These are phyloP conservation scores for Podarcis siculus DNA, from an alignment of 2,797 vertebrate genomes.

Conservation along the genomic window DNA sequence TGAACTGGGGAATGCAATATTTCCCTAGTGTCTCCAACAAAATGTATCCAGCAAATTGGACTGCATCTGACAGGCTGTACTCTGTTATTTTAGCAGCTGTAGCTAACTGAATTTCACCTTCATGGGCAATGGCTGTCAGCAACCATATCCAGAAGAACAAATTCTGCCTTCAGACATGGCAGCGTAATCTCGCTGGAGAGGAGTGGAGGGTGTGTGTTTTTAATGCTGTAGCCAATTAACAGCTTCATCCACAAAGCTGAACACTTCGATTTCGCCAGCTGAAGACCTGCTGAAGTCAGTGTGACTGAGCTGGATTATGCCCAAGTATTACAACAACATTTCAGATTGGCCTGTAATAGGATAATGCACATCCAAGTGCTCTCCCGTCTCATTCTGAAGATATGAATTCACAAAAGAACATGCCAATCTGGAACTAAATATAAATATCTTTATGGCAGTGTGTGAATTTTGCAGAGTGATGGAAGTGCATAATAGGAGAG, in stretches of 20 bases:
- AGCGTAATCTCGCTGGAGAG: not conserved
- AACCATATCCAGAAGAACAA: slow-evolving; percentile 32
- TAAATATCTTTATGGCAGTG: not conserved
- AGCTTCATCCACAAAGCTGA: not conserved
- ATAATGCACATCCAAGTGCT: not conserved
- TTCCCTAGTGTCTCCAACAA: slow-evolving; percentile 66
- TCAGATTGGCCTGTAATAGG: not conserved
- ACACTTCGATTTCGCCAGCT: not conserved
- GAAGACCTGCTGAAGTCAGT: not conserved
- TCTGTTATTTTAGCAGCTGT: slow-evolving; percentile 63
- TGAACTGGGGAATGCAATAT: slow-evolving; percentile 63
- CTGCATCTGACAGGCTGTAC: slow-evolving; percentile 66
- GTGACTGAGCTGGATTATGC: not conserved
- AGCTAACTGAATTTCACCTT: slow-evolving; percentile 67
- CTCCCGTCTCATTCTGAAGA: not conserved
- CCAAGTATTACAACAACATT: not conserved
- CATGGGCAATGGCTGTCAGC: slow-evolving; percentile 54
- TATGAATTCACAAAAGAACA: not conserved
- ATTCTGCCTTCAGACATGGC: slow-evolving; percentile 19
- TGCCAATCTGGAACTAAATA: not conserved
- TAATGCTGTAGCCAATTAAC: not conserved
- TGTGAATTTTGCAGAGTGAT: not conserved
- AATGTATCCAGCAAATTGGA: slow-evolving; percentile 64
- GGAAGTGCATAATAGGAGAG: not conserved
- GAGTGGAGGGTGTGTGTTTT: not conserved